These are phyloP conservation scores for Margaritifera margaritifera DNA, from an alignment of 2,888 invertebrate species.

Conservation along the genomic window DNA sequence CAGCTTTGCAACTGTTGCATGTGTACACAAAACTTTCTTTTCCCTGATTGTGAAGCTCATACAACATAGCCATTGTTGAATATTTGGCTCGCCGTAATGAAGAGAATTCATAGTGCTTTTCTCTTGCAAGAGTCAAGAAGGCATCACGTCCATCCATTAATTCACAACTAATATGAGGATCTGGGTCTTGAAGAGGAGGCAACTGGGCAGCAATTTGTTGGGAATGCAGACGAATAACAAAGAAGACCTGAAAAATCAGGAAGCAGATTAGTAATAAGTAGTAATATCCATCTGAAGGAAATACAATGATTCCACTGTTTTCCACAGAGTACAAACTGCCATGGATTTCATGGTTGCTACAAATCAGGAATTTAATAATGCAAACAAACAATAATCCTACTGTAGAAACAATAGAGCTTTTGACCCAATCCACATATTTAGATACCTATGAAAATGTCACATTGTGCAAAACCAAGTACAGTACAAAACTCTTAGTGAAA, in stretches of 20 bases:
- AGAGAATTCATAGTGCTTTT: slow-evolving; percentile 99
- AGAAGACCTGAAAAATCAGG: slow-evolving; percentile 83
- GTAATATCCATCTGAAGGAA: too few relatives aligned
- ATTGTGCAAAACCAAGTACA: too few relatives aligned
- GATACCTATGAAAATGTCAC: too few relatives aligned
- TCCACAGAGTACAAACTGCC: too few relatives aligned
- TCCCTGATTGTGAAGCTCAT: slow-evolving; percentile 98
- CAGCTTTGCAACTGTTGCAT: slow-evolving; percentile 96
- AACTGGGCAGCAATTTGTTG: slow-evolving; percentile 92
- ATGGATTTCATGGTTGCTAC: too few relatives aligned
- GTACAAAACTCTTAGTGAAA: too few relatives aligned
- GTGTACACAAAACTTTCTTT: slow-evolving; percentile 98
- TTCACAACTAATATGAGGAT: slow-evolving; percentile 95
- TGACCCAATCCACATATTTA: too few relatives aligned
- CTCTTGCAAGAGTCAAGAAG: slow-evolving; percentile 97
- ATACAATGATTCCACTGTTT: too few relatives aligned
- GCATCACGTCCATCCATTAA: slow-evolving; percentile 99
- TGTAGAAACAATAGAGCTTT: too few relatives aligned
- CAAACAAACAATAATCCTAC: too few relatives aligned
- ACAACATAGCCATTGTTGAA: slow-evolving; percentile 97
- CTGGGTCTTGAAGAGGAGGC: slow-evolving; percentile 96
- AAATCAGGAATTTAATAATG: too few relatives aligned
- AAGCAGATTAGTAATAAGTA: too few relatives aligned
- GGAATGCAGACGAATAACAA: slow-evolving; percentile 97
- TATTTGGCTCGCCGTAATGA: slow-evolving; percentile 94